These are phyloP conservation scores for Peucedramus taeniatus DNA, from an alignment of 2,113 vertebrate genomes.

Conservation along the genomic window DNA sequence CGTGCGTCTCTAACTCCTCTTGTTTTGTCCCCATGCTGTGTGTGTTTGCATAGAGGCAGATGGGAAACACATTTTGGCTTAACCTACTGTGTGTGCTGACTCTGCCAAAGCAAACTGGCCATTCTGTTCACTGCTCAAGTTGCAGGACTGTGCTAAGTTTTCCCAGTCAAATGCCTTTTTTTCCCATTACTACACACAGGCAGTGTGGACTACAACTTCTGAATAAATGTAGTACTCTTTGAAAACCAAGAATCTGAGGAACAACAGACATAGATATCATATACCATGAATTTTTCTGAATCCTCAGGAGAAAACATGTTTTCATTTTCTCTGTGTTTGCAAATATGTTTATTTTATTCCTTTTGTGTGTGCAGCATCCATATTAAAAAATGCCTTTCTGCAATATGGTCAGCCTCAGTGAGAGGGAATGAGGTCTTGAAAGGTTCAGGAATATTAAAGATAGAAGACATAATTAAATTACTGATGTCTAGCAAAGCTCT, in stretches of 20 bases:
- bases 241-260: background rate
- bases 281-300: background rate
- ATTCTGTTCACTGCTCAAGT: background rate
- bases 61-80: background rate
- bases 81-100: background rate
- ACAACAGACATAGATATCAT: background rate
- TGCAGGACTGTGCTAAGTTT: accelerated
- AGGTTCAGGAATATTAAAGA: background rate
- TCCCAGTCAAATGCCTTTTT: background rate
- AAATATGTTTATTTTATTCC: background rate
- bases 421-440: background rate
- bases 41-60: background rate
- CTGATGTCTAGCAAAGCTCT: background rate
- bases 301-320: background rate
- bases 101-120: background rate
- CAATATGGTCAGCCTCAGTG: background rate
- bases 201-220: background rate
- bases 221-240: background rate
- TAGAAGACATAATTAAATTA: background rate
- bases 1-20: accelerated
- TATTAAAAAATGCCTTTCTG: background rate
- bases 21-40: background rate
- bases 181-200: background rate
- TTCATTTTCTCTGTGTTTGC: background rate
- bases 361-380: background rate